Evolutionary conservation across 2,888 invertebrate species (phyloP), one percentile per base, ranked within the genome.

Genomic region (Tupiocoris notatus): DNA sequence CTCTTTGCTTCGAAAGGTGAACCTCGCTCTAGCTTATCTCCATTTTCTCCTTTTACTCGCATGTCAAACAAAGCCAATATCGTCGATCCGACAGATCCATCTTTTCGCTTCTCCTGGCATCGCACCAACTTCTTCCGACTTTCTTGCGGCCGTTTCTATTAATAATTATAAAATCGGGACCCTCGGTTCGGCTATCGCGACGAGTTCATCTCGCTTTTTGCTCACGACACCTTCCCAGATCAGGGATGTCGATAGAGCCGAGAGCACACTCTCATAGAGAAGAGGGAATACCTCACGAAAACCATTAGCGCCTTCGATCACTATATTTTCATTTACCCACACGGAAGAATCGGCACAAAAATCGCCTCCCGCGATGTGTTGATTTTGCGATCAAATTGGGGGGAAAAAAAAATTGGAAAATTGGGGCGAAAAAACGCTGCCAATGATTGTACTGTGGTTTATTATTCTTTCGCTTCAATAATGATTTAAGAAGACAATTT

Each of bases 151-250:
- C 59, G 58, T 70, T 39, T 70, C 70, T 70, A 70, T 70, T 70
- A 70, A 61, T 70, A 70, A 70, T 70, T 70, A 70, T 70, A 61
- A 70, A 70, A 70, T 70, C 70, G 70, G 23, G 70, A 70, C 70
- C 25, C 24, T 7, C 18, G n/a, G 6, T 39, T 12, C 39, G 39
- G 39, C 39, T 70, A 70, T 70, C 70, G 25, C 21, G 59, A 24
- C 61, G 59, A 25, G 59, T 59, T 70, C 70, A 70, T 70, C 70
- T 59, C 17, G 58, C 61, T 54, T 58, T 70, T 70, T 18, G 23
- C 58, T 70, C 70, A 70, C 70, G 70, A 70, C 70, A 70, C 70
- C 70, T 56, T 65, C 56, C 59, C 24, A 61, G 70, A 70, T 70
- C 70, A n/a, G 59, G 58, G 22, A 16, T 21, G 23, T 25, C 20